Percentiles rank a stretch among this genome's conserved stretches.
Conservation (phyloP, 2,888 invertebrate species). For the Xylophagus ater region DNA sequence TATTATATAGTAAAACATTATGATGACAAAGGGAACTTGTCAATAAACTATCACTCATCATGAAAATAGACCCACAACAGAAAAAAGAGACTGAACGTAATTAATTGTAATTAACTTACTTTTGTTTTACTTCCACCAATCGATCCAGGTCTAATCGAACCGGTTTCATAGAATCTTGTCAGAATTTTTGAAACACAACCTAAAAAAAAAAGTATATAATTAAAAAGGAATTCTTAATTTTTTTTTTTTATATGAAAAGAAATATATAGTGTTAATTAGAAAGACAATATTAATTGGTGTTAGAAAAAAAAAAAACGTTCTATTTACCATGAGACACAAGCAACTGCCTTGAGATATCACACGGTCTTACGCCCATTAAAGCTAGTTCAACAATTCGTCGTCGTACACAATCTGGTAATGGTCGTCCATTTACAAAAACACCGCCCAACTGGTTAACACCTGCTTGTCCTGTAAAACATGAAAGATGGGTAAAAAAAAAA, state of each 20-base stretch:
- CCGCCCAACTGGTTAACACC: conserved; percentile 96
- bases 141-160: conserved; percentile 88
- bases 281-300: conserved; percentile 10
- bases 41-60: too few relatives aligned
- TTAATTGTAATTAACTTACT: too few relatives aligned
- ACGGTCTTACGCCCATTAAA: conserved; percentile 86
- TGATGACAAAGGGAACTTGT: too few relatives aligned
- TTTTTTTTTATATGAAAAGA: background rate
- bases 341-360: conserved; percentile 91
- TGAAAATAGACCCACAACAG: too few relatives aligned
- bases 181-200: conserved; percentile 94
- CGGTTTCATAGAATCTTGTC: conserved; percentile 93
- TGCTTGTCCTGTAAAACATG: conserved; percentile 79
- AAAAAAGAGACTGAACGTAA: too few relatives aligned
- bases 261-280: conserved; percentile 7
- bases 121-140: conserved; percentile 93
- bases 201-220: conserved; percentile 21
- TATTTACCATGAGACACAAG: conserved; percentile 75
- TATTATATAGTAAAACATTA: too few relatives aligned
- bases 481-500: too few relatives aligned
- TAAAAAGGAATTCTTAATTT: too few relatives aligned
- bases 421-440: conserved; percentile 95
- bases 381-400: conserved; percentile 90
- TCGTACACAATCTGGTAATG: conserved; percentile 86
- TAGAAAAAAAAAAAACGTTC: background rate